These are phyloP conservation scores for Drosophila paucipuncta DNA, from an alignment of 2,888 invertebrate genomes.

Conservation along the genomic window DNA sequence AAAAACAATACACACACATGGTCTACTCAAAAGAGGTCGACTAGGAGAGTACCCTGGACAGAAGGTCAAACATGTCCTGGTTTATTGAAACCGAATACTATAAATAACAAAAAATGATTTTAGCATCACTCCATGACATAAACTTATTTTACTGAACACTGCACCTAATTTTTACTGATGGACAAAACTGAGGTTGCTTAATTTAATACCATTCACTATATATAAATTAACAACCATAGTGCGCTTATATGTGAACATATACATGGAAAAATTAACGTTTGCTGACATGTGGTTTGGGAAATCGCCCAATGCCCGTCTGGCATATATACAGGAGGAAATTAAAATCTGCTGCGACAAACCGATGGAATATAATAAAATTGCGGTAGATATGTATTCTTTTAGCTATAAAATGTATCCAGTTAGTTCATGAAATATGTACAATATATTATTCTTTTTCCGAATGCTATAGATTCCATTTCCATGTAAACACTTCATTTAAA, in stretches of 20 bases:
- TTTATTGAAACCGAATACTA: not conserved
- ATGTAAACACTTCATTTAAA: not conserved
- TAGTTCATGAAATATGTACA: not conserved
- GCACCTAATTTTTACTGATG: not conserved
- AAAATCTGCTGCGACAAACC: not conserved
- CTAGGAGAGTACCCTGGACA: not conserved
- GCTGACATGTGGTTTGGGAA: not conserved
- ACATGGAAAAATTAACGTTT: too few species aligned
- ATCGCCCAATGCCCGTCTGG: not conserved
- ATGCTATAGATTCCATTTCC: not conserved
- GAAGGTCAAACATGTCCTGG: not conserved
- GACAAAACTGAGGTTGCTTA: not conserved
- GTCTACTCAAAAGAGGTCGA: not conserved
- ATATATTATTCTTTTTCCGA: not conserved
- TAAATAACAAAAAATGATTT: not conserved
- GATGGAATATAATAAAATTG: not conserved
- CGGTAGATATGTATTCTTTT: not conserved
- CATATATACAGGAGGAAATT: not conserved
- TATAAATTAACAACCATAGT: not conserved
- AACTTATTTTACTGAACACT: not conserved
- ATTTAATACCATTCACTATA: not conserved
- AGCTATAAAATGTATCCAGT: not conserved
- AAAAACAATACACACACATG: constrained; percentile 20
- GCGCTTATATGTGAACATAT: too few species aligned
- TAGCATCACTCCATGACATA: not conserved